These are phyloP conservation scores for Anolis carolinensis DNA, from an alignment of 2,113 vertebrate genomes.

Conservation along the genomic window DNA sequence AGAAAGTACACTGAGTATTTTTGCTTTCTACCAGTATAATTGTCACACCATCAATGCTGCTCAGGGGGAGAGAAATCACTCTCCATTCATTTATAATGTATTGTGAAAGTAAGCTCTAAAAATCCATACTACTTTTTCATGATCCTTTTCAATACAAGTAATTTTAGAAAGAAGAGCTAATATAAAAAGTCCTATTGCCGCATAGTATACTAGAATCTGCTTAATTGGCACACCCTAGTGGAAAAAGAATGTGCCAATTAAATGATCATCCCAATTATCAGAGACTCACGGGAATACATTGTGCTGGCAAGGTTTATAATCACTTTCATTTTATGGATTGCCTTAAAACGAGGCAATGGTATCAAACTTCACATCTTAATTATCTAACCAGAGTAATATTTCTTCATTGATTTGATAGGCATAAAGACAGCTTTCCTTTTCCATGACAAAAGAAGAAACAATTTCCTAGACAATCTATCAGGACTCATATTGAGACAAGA, in stretches of 20 bases:
- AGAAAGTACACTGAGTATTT: slow-evolving; percentile 28
- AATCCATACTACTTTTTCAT: slow-evolving; percentile 41
- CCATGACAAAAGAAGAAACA: slow-evolving; percentile 41
- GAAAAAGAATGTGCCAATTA: slow-evolving; percentile 66
- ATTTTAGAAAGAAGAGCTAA: slow-evolving; percentile 37
- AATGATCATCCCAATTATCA: slow-evolving; percentile 70
- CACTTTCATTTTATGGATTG: slow-evolving; percentile 60
- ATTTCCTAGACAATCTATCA: background rate
- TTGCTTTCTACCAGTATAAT: slow-evolving; percentile 35
- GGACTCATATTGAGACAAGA: background rate
- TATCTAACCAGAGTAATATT: slow-evolving; percentile 47
- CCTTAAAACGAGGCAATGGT: slow-evolving; percentile 60
- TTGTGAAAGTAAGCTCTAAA: slow-evolving; percentile 54
- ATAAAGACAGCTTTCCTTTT: slow-evolving; percentile 27
- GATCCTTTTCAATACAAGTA: slow-evolving; percentile 39
- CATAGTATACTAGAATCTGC: slow-evolving; percentile 46
- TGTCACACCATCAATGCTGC: background rate
- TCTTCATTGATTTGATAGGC: slow-evolving; percentile 50
- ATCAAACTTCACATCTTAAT: slow-evolving; percentile 57
- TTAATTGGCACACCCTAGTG: slow-evolving; percentile 54
- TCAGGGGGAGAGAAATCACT: slow-evolving; percentile 35
- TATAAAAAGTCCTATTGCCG: slow-evolving; percentile 41
- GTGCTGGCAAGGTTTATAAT: slow-evolving; percentile 62
- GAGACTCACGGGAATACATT: slow-evolving; percentile 57
- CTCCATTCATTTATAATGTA: slow-evolving; percentile 11